phyloP scores from a whole-genome alignment of 1,140 invertebrate species.

The Heliconius melpomene region DNA sequence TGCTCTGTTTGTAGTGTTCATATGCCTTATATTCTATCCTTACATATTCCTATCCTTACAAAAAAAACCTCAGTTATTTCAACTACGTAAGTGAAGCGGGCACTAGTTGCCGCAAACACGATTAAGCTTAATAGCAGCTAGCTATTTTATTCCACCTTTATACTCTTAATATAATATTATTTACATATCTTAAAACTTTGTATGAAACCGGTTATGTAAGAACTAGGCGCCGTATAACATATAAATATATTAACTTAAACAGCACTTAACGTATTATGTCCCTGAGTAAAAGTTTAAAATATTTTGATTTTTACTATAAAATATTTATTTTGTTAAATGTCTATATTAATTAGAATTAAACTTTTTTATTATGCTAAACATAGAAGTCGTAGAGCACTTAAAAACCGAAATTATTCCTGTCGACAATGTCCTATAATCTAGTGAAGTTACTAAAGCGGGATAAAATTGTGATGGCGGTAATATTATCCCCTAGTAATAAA shows the following conservation, averaged over 20 bases:
- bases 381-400: no score
- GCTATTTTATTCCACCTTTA: conserved; percentile 1
- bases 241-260: conserved; percentile 13
- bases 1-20: not conserved
- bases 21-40: not conserved
- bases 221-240: conserved; percentile 32
- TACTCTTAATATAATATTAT: conserved; percentile 21
- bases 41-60: not conserved
- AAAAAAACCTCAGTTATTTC: not conserved
- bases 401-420: no score
- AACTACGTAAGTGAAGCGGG: not conserved
- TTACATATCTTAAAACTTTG: conserved; percentile 30
- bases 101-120: not conserved
- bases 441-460: no score
- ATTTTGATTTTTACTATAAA: not conserved
- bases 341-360: no score
- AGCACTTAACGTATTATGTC: not conserved
- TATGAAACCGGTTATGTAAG: conserved; percentile 25
- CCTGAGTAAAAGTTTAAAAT: not conserved
- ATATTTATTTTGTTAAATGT: no score
- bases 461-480: not conserved
- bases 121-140: conserved; percentile 1
- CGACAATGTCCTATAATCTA: no score
- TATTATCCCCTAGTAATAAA: not conserved
- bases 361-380: no score